Base-by-base conservation (phyloP, 1,140 invertebrate species). In the Drosophila carrolli region DNA sequence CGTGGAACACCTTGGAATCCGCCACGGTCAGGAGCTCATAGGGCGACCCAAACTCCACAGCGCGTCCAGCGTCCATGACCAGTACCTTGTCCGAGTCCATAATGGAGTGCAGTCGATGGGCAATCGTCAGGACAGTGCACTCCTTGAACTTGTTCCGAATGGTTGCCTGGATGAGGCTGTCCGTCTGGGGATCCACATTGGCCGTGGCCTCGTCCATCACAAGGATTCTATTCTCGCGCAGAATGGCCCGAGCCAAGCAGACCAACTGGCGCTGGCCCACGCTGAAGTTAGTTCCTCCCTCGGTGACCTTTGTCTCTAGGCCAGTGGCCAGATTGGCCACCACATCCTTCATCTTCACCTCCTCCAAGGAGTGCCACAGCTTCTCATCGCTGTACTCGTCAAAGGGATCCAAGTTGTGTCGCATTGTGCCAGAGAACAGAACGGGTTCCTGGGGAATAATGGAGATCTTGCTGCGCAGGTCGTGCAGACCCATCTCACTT, bases 401-500 rank as follows among this genome's bases (percentile, higher is more conserved):
- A 81, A 97, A 97, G 0, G 97, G 97, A 93, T 98, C 97, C 10
- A 97, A 93, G 93, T 97, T 98, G 82, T 95, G 95, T 7, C 97
- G 93, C 92, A 98, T 94, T 41, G 95, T 96, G 41, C 96, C 97
- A 0, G 95, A 96, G 91, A 98, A 98, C 8, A 98, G 92, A 13
- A 98, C 95, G 0, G 97, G 97, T 83, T 96, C 97, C 93, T 98
- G 97, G 9, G 97, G 97, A 76, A 98, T 98, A 65, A 98, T 98
- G 35, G 97, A 97, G 35, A 98, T 94, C 86, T 95, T 96, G 43
- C 95, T 95, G 44, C 97, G 93, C 9, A 97, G 93, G 90, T 96
- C 95, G 67, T 96, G 95, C 11, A 96, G 85, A 0, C 95, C 94
- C 88, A 96, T 92, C 48, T 91, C 70, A 1, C 93, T 93, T 0